These are phyloP conservation scores for Ammodytes marinus DNA, from an alignment of 2,113 vertebrate genomes.

Conservation along the genomic window DNA sequence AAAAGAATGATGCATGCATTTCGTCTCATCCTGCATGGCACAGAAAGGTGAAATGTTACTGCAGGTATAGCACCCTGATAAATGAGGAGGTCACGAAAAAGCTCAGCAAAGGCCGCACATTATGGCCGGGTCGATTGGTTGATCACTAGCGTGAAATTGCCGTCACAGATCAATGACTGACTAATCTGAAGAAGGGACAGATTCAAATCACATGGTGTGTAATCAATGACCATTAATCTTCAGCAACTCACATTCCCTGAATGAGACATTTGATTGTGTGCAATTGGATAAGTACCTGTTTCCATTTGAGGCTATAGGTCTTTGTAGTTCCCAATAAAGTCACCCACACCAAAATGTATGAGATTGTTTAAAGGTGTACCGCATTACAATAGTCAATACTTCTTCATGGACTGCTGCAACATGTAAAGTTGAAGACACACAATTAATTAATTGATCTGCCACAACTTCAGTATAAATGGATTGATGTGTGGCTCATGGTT, in stretches of 20 bases:
- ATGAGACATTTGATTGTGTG: constrained; percentile 58
- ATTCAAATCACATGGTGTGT: constrained; percentile 71
- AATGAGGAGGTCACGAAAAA: constrained; percentile 72
- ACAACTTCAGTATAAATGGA: not conserved
- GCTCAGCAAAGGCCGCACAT: constrained; percentile 58
- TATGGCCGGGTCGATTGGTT: constrained; percentile 75
- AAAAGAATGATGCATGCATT: constrained; percentile 2
- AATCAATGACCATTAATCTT: constrained; percentile 80
- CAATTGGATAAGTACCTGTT: constrained; percentile 61
- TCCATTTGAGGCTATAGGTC: constrained; percentile 22
- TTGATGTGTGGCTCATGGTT: not conserved
- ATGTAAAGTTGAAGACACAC: not conserved
- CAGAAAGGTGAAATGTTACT: constrained; percentile 50
- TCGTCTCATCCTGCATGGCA: not conserved
- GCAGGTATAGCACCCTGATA: constrained; percentile 64
- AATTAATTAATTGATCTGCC: constrained; percentile 23
- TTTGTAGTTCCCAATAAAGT: constrained; percentile 8
- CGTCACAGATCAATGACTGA: constrained; percentile 81
- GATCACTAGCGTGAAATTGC: constrained; percentile 80
- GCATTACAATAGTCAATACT: constrained; percentile 9
- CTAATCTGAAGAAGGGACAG: constrained; percentile 74
- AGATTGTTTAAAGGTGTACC: not conserved
- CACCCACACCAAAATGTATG: constrained; percentile 9
- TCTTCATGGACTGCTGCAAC: not conserved
- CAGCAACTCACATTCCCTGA: constrained; percentile 64